Base-by-base conservation (phyloP, 1,140 invertebrate species). In the Heterodera carotae region DNA sequence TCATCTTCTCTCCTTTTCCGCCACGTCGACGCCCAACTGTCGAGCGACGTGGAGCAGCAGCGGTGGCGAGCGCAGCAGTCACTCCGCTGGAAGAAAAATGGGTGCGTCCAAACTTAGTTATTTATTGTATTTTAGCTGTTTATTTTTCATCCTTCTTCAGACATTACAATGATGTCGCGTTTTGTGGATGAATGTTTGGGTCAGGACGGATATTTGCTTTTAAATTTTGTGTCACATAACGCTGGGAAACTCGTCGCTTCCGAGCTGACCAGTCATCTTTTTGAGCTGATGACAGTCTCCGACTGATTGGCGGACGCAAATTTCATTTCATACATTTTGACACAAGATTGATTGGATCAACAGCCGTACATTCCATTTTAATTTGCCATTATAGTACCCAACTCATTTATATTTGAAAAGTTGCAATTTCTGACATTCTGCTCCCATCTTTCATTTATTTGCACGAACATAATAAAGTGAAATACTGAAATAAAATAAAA, bases 151-250 rank as follows among this genome's bases (percentile, higher is more conserved):
- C 15, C 59, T 8, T 10, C 3, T 56, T 56, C 6, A 66, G 62
- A 66, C 22, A 6, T 12, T 22, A 12, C 15, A 6, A 29, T 22
- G 6, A 22, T 66, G 8, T 12, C 10, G 29, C 62, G 33, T 15
- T 66, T 66, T 66, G 62, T 34, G 18, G 33, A 66, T n/a, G 62
- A 66, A 66, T 29, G 27, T 29, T 22, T 66, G n/a, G 62, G 62
- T 10, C 62, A 66, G 29, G 62, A 66, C 29, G 62, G 62, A 22
- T 34, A 31, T 31, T 31, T 66, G 62, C 25, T 66, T 25, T 66
- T 66, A 6, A 1, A 29, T 34, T 66, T 27, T n/a, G 62, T 66
- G 15, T 34, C 29, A 2, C 62, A 66, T 7, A 66, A 66, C 29
- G n/a, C 62, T 4, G 62, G 62, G 29, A 66, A 29, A 29, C 33